phyloP scores from a whole-genome alignment of 2,113 vertebrate species.

The Corythoichthys haematopterus region DNA sequence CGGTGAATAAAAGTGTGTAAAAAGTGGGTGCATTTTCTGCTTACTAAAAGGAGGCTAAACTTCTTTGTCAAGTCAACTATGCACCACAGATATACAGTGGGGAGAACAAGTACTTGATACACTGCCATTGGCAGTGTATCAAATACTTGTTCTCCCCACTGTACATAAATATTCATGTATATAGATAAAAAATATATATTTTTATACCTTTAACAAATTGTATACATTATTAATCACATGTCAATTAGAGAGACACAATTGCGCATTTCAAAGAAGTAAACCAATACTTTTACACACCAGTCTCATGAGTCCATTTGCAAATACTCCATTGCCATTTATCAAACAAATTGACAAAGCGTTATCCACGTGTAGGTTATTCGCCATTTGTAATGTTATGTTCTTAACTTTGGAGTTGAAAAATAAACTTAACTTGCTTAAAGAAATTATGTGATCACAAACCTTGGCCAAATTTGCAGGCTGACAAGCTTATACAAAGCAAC shows the following conservation, averaged over 20 bases:
- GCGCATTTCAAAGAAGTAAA: conserved; percentile 76
- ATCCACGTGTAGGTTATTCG: neutral
- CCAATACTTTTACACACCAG: conserved; percentile 67
- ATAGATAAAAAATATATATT: no score
- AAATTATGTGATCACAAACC: neutral
- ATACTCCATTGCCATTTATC: conserved; percentile 43
- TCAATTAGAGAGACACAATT: conserved; percentile 71
- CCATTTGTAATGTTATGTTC: neutral
- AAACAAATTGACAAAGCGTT: conserved; percentile 17
- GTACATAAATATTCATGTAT: no score
- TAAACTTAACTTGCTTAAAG: neutral
- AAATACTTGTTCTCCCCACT: no score
- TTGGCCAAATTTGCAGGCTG: neutral
- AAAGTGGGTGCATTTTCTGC: no score
- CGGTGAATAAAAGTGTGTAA: no score
- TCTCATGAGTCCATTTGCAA: conserved; percentile 61
- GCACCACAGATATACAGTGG: no score
- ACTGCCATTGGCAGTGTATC: no score
- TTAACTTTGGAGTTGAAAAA: neutral
- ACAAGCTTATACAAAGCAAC: conserved; percentile 1
- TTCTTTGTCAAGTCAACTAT: no score
- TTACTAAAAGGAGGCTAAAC: no score
- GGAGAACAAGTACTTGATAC: no score
- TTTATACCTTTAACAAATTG: conserved; percentile 64
- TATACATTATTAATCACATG: conserved; percentile 76